Base-by-base conservation (phyloP, 2,113 vertebrate genomes). In the Ochotona princeps region DNA sequence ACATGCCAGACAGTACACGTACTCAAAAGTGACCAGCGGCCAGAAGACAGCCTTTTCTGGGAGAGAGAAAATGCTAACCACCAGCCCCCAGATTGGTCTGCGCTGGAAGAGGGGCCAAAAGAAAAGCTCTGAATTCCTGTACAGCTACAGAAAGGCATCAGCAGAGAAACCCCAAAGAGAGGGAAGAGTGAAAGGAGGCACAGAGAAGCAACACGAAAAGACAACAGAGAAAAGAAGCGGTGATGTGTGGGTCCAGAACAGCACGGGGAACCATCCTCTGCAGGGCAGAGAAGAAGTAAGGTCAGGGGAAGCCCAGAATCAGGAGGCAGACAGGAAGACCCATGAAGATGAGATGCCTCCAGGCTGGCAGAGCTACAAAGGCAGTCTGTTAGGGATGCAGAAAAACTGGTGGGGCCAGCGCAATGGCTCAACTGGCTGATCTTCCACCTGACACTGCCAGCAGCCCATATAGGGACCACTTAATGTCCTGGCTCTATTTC, bases 51-150 rank as follows among this genome's bases (percentile, higher is more conserved):
- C n/a, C 21, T 8, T 5, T 1, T 12, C 65, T 32, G 4, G 70
- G 63, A 0, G 4, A 14, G 70, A 76, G 7, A 84, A 65, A 44
- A 83, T 26, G 25, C 57, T 8, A 60, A 44, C 14, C 70, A 47
- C 20, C 85, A 65, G 30, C 67, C 61, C 1, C 1, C n/a, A 35
- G 5, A 44, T 26, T 54, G 28, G 57, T 51, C 2, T 51, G 57
- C 0, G 1, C 28, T 15, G n/a, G 63, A 65, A 51, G 57, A 49
- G 69, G 28, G 18, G 60, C 8, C 18, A 1, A 61, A 0, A 5
- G 32, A n/a, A 76, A 38, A 75, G 20, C 44, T 20, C 54, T 44
- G 74, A 3, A 1, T 5, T 1, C 35, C 32, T 74, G 8, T 90
- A 13, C 13, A 26, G 54, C 25, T 70, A 61, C 23, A 67, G 49